phyloP scores from a whole-genome alignment of 37 sponge, comb jelly and placozoan species.

The Haliclona indistincta region DNA sequence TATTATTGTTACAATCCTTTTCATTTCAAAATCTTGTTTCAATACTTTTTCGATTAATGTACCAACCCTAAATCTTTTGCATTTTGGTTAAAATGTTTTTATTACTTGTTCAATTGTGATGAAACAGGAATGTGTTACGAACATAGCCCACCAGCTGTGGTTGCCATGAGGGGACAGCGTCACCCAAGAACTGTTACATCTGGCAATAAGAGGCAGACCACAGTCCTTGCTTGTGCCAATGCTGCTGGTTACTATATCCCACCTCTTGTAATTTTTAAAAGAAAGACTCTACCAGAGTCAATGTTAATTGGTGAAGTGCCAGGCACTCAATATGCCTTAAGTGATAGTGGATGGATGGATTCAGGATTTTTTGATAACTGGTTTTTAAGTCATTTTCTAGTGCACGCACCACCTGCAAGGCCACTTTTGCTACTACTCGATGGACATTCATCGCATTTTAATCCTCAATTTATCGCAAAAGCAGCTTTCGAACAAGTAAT shows the following conservation, averaged over 20 bases:
- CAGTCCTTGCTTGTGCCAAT: slow-evolving; percentile 55
- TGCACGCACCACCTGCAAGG: slow-evolving; percentile 23
- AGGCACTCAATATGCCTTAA: slow-evolving; percentile 47
- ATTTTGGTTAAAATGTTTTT: too few species aligned
- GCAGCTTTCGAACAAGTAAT: slow-evolving; percentile 5
- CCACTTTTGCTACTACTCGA: slow-evolving; percentile 33
- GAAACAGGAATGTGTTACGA: slow-evolving; percentile 42
- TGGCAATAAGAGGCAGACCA: slow-evolving; percentile 40
- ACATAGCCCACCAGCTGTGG: neutral
- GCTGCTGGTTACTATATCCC: slow-evolving; percentile 47
- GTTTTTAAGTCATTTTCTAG: slow-evolving; percentile 33
- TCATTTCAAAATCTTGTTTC: too few species aligned
- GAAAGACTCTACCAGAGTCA: neutral
- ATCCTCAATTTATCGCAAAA: slow-evolving; percentile 1
- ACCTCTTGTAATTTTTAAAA: slow-evolving; percentile 43
- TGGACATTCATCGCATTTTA: slow-evolving; percentile 40
- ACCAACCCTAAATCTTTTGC: too few species aligned
- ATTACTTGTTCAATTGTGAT: slow-evolving; percentile 41
- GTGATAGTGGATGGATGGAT: slow-evolving; percentile 42
- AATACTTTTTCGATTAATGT: too few species aligned
- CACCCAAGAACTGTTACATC: slow-evolving; percentile 18
- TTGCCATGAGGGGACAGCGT: neutral
- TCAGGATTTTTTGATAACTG: slow-evolving; percentile 15
- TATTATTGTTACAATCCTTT: too few species aligned
- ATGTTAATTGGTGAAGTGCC: slow-evolving; percentile 32